These are phyloP conservation scores for Metaphire vulgaris DNA, from an alignment of 1,140 invertebrate species.

Conservation along the genomic window DNA sequence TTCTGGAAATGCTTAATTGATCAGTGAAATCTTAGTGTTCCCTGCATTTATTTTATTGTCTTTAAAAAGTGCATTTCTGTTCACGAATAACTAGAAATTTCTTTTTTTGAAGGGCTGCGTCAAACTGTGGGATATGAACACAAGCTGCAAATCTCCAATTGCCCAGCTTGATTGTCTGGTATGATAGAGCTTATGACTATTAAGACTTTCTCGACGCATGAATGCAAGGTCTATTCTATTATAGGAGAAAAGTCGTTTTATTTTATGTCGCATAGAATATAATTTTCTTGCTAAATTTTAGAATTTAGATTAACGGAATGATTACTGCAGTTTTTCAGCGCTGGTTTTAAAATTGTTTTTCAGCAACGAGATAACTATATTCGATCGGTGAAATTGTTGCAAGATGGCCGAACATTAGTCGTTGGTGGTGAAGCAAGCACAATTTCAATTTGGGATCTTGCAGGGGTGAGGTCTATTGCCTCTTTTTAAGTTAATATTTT, in stretches of 20 bases:
- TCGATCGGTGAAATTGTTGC: constrained; percentile 86
- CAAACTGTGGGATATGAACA: constrained; percentile 79
- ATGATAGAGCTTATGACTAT: constrained; percentile 42
- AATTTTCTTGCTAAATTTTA: not conserved
- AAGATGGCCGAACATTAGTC: constrained; percentile 90
- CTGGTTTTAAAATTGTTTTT: not conserved
- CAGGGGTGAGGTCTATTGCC: constrained; percentile 46
- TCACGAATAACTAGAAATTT: not conserved
- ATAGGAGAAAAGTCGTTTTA: not conserved
- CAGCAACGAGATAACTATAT: constrained; percentile 82
- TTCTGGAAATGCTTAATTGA: not conserved
- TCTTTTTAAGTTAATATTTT: not conserved
- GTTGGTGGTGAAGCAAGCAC: constrained; percentile 94
- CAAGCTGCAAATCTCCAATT: constrained; percentile 73
- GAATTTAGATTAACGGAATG: not conserved
- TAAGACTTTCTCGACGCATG: constrained; percentile 1
- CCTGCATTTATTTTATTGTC: too few species aligned
- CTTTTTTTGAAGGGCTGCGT: constrained; percentile 68
- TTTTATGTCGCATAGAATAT: not conserved
- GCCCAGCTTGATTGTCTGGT: constrained; percentile 88
- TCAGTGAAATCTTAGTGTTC: too few species aligned
- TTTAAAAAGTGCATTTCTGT: too few species aligned
- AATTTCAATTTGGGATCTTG: constrained; percentile 92
- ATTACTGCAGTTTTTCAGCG: not conserved
- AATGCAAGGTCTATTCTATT: not conserved